These are phyloP conservation scores for Chrysomela aeneicollis DNA, from an alignment of 2,888 invertebrate genomes.

Conservation along the genomic window DNA sequence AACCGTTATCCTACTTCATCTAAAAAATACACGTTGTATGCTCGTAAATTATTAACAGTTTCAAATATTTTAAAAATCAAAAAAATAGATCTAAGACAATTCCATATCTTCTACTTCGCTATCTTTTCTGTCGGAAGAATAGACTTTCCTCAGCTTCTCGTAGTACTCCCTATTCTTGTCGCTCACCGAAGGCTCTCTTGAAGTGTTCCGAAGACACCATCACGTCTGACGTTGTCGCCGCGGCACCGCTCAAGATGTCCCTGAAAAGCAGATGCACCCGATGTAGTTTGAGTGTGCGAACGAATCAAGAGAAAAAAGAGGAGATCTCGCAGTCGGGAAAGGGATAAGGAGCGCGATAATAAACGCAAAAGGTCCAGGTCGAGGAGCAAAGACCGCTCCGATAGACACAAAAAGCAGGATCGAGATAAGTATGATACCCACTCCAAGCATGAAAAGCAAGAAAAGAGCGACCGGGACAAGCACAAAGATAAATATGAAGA, in stretches of 20 bases:
- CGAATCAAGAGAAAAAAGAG: too few relatives aligned
- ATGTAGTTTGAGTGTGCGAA: too few relatives aligned
- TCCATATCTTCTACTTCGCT: slow-evolving; percentile 41
- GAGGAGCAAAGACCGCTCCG: slow-evolving; percentile 55
- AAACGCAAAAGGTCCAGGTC: slow-evolving; percentile 57
- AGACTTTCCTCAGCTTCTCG: slow-evolving; percentile 74
- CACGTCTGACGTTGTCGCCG: slow-evolving; percentile 52
- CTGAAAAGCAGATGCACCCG: slow-evolving; percentile 62
- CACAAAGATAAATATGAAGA: slow-evolving; percentile 47
- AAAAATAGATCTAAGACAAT: slow-evolving; percentile 23
- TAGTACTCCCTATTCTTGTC: slow-evolving; percentile 81
- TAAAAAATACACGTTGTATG: too few relatives aligned
- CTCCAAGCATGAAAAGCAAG: slow-evolving; percentile 40
- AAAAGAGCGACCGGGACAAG: slow-evolving; percentile 37
- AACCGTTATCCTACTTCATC: too few relatives aligned
- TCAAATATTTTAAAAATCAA: too few relatives aligned
- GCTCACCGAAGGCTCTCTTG: slow-evolving; percentile 78
- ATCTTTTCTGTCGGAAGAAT: slow-evolving; percentile 64
- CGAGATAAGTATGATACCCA: slow-evolving; percentile 37
- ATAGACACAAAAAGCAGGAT: slow-evolving; percentile 53
- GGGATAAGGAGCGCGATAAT: slow-evolving; percentile 54
- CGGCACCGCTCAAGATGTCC: slow-evolving; percentile 68
- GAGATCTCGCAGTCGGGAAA: slow-evolving; percentile 60
- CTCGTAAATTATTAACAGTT: too few relatives aligned
- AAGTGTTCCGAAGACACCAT: slow-evolving; percentile 78